These are phyloP conservation scores for Mactromeris polynyma DNA, from an alignment of 2,888 invertebrate species.

Conservation along the genomic window DNA sequence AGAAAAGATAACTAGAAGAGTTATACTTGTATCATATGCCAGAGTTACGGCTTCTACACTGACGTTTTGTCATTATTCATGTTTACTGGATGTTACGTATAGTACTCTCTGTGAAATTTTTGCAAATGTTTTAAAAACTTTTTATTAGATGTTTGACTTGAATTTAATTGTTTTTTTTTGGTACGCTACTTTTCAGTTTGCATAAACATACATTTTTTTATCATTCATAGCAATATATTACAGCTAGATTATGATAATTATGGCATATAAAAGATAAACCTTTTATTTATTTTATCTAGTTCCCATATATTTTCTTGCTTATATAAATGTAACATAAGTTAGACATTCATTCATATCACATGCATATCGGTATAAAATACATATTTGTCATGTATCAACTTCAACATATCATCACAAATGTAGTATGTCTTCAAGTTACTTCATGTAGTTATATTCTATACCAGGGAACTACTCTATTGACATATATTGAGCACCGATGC, in stretches of 20 bases:
- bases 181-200: neutral
- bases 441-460: neutral
- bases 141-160: neutral
- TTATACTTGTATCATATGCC: neutral
- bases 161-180: neutral
- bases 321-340: neutral
- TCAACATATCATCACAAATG: too few relatives aligned
- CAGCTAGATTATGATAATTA: neutral
- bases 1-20: neutral
- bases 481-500: neutral
- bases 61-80: neutral
- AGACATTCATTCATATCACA: neutral
- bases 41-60: neutral
- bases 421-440: too few relatives aligned
- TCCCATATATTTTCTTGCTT: neutral
- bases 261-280: neutral
- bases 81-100: neutral
- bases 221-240: conserved; percentile 3
- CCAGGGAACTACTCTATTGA: neutral
- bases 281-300: neutral
- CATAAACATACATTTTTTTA: neutral
- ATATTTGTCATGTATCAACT: too few relatives aligned
- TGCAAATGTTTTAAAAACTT: neutral
- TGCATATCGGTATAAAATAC: too few relatives aligned
- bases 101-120: too few relatives aligned